Conservation (phyloP, 2,113 vertebrate genomes). For the Marcusenius ussheri region DNA sequence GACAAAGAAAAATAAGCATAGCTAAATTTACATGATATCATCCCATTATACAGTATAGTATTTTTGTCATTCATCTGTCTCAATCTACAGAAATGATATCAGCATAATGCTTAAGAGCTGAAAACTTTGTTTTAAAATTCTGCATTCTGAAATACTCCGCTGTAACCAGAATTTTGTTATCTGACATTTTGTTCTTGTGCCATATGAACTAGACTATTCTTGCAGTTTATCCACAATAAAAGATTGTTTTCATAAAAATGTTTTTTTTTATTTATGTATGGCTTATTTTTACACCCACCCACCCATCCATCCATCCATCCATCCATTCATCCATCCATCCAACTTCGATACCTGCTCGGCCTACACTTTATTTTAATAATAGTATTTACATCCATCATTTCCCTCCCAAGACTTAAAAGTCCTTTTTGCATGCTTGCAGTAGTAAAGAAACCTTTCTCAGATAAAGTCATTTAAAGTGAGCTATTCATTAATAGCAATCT, state of each 20-base stretch:
- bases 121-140: neutral
- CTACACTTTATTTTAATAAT: neutral
- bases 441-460: neutral
- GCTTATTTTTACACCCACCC: neutral
- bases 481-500: neutral
- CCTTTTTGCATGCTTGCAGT: neutral
- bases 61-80: neutral
- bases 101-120: neutral
- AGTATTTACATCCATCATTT: neutral
- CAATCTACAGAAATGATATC: neutral
- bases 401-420: neutral
- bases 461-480: neutral
- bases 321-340: neutral
- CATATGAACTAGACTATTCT: neutral
- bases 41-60: neutral
- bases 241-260: neutral
- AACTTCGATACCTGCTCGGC: neutral
- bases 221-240: neutral
- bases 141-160: neutral
- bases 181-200: neutral
- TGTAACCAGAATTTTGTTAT: neutral
- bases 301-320: neutral
- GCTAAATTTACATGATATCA: neutral
- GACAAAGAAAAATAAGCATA: neutral
- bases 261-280: neutral